Evolutionary conservation across 2,888 invertebrate genomes (phyloP).

Genomic region (Brachylomia viminalis): DNA sequence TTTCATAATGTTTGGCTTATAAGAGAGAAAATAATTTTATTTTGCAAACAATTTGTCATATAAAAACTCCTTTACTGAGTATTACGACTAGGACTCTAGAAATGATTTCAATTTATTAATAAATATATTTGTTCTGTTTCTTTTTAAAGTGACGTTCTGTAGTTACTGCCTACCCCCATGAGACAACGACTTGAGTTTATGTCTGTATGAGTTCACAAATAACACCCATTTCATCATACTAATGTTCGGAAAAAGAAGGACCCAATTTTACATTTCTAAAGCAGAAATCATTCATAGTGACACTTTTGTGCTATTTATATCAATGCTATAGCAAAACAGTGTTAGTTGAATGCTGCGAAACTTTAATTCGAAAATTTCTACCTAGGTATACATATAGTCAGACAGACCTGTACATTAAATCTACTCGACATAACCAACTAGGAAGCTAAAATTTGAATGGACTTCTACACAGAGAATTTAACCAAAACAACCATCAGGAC

Average conservation of each 20-base stretch:
- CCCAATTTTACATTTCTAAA: neutral
- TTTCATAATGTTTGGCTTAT: too few relatives aligned
- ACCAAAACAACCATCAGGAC: slow-evolving; percentile 61
- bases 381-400: too few relatives aligned
- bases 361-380: neutral
- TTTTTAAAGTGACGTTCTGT: too few relatives aligned
- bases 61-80: too few relatives aligned
- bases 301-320: neutral
- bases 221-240: neutral
- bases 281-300: neutral
- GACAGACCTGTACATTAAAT: neutral
- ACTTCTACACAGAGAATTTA: slow-evolving; percentile 9
- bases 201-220: neutral
- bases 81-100: too few relatives aligned
- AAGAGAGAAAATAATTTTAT: too few relatives aligned
- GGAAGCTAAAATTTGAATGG: too few relatives aligned
- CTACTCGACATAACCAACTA: neutral
- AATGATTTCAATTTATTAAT: too few relatives aligned
- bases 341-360: neutral
- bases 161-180: neutral
- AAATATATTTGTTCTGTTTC: too few relatives aligned
- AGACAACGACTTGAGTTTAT: neutral
- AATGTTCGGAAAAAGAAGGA: neutral
- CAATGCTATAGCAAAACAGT: neutral
- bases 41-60: too few relatives aligned